phyloP scores from a whole-genome alignment of 2,888 invertebrate species.

The Crioceris asparagi region DNA sequence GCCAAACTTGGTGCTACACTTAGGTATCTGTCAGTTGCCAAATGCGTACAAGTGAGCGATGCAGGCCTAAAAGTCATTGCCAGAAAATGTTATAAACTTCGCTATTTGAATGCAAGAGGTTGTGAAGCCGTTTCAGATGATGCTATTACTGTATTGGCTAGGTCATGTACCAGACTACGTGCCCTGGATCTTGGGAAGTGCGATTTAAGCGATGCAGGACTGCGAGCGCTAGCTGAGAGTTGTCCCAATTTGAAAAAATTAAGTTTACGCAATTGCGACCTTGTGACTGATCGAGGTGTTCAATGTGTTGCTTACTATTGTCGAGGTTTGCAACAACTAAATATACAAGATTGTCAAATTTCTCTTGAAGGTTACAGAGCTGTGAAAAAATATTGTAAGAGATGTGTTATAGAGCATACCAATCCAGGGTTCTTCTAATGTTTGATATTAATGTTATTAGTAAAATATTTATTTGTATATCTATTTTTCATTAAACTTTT shows the following conservation, averaged over 20 bases:
- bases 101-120: conserved; percentile 84
- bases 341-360: conserved; percentile 88
- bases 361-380: conserved; percentile 82
- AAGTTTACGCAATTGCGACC: conserved; percentile 82
- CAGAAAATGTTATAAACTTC: conserved; percentile 74
- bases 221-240: conserved; percentile 76
- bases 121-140: conserved; percentile 93
- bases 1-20: conserved; percentile 82
- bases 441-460: conserved; percentile 11
- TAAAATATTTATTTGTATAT: conserved; percentile 1
- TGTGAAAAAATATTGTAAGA: conserved; percentile 83
- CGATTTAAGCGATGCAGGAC: conserved; percentile 82
- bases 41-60: conserved; percentile 86
- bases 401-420: conserved; percentile 90
- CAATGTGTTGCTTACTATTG: conserved; percentile 85
- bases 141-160: conserved; percentile 74
- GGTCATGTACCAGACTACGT: conserved; percentile 74
- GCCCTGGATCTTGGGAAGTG: conserved; percentile 89
- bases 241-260: conserved; percentile 86
- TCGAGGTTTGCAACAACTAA: conserved; percentile 78
- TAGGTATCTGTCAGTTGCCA: conserved; percentile 85
- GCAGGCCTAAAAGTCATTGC: conserved; percentile 82
- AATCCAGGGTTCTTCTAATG: conserved; percentile 82
- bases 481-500: conserved; percentile 1
- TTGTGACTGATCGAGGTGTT: conserved; percentile 80